A percentile compares a stretch with the other conserved stretches of the same genome.
Conservation (phyloP, 2,797 vertebrate species). For the Peromyscus nudipes region DNA sequence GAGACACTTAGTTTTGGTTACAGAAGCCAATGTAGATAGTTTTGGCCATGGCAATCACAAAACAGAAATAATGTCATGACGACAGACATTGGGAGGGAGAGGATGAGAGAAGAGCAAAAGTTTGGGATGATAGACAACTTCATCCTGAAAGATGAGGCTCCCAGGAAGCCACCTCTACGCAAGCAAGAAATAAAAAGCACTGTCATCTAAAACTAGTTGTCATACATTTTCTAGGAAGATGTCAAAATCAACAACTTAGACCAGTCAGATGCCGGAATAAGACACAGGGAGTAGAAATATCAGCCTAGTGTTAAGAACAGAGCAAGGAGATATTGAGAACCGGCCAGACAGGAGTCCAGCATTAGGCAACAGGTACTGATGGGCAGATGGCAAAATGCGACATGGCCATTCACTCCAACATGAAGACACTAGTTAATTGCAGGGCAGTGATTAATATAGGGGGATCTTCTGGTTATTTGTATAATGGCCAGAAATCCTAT, state of each 20-base stretch:
- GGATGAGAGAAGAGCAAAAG: background rate
- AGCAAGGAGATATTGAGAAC: background rate
- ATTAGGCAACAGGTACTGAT: background rate
- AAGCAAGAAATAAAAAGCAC: background rate
- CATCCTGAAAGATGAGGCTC: background rate
- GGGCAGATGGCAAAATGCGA: background rate
- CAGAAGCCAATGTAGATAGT: background rate
- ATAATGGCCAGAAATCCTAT: background rate
- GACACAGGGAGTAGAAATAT: background rate
- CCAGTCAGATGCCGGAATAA: background rate
- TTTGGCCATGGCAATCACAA: background rate
- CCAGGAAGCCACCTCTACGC: background rate
- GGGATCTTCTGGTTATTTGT: background rate
- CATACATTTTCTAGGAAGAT: background rate
- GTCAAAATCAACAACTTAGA: background rate
- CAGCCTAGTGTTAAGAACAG: background rate
- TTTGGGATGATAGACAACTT: background rate
- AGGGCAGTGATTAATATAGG: background rate
- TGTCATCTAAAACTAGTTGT: background rate
- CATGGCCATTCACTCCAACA: background rate
- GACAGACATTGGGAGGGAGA: background rate
- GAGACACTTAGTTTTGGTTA: background rate
- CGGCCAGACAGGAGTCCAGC: background rate
- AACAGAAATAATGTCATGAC: background rate
- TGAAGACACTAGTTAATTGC: background rate